A percentile compares a stretch with the other conserved stretches of the same genome.
Evolutionary conservation across 2,888 invertebrate genomes (phyloP).

Genomic region (Gisinianus flammeolus): DNA sequence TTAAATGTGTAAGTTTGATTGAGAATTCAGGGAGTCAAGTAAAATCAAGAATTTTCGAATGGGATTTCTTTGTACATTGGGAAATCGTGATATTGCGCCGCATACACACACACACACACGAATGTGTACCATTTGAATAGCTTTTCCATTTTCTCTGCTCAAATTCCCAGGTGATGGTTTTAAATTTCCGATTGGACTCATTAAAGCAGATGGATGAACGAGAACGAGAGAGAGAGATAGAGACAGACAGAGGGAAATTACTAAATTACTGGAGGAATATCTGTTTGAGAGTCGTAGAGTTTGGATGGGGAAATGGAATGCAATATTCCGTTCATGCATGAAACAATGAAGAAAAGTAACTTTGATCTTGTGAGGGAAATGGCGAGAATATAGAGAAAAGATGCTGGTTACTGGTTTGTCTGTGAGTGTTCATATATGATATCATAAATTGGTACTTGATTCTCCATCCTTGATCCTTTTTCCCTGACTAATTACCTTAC

Average conservation of each 20-base stretch:
- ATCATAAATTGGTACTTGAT: background rate
- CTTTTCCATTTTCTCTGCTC: background rate
- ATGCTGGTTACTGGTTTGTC: too few relatives aligned
- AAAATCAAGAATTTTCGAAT: too few relatives aligned
- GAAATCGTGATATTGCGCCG: too few relatives aligned
- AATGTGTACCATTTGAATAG: background rate
- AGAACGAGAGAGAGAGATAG: background rate
- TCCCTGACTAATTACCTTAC: background rate
- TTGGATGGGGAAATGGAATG: too few relatives aligned
- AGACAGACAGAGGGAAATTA: background rate
- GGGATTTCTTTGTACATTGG: too few relatives aligned
- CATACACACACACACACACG: too few relatives aligned
- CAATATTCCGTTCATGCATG: too few relatives aligned
- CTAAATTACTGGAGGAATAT: background rate
- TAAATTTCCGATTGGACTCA: background rate
- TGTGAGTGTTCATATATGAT: background rate
- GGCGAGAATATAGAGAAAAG: too few relatives aligned
- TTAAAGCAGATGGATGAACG: background rate
- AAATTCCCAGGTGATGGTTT: background rate
- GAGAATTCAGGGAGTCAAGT: too few relatives aligned
- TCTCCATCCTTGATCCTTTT: background rate
- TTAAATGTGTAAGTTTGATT: too few relatives aligned
- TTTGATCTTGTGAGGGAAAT: too few relatives aligned
- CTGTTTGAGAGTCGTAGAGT: background rate
- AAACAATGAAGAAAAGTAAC: too few relatives aligned